A percentile compares a stretch with the other conserved stretches of the same genome.
Evolutionary conservation across 2,888 invertebrate genomes (phyloP).

Genomic region (Panzeria rudis): DNA sequence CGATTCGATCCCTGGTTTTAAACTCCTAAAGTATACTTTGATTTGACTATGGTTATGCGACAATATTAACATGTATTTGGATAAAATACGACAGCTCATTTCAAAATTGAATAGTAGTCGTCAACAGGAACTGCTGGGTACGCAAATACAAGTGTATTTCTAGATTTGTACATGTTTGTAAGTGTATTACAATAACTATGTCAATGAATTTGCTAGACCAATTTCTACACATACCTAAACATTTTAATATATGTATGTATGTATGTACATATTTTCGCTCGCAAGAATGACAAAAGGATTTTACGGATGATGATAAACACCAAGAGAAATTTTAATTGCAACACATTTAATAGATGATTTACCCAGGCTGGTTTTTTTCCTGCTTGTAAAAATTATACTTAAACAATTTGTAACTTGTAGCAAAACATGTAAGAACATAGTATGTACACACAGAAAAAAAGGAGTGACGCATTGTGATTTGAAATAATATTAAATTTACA

Average conservation of each 20-base stretch:
- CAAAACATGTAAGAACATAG: too few species aligned
- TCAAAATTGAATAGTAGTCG: too few species aligned
- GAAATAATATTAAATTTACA: too few species aligned
- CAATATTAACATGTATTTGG: too few species aligned
- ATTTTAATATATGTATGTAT: not conserved
- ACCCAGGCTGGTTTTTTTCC: not conserved
- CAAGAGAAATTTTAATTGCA: conserved; percentile 52
- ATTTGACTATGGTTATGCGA: too few species aligned
- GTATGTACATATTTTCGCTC: conserved; percentile 7
- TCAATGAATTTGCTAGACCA: conserved; percentile 53
- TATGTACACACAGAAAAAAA: too few species aligned
- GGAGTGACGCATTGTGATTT: too few species aligned
- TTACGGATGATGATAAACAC: conserved; percentile 26
- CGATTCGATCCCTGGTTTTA: too few species aligned
- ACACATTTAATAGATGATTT: conserved; percentile 43
- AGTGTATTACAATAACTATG: conserved; percentile 22
- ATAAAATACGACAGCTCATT: too few species aligned
- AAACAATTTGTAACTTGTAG: too few species aligned
- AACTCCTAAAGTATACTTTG: too few species aligned
- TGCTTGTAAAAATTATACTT: conserved; percentile 10
- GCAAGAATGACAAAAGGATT: conserved; percentile 41
- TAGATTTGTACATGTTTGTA: not conserved
- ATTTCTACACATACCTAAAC: not conserved
- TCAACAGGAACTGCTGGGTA: conserved; percentile 25
- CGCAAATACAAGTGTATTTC: not conserved